Conservation (phyloP, 1,140 invertebrate species). For the Pseudomyrmex flavicornis region DNA sequence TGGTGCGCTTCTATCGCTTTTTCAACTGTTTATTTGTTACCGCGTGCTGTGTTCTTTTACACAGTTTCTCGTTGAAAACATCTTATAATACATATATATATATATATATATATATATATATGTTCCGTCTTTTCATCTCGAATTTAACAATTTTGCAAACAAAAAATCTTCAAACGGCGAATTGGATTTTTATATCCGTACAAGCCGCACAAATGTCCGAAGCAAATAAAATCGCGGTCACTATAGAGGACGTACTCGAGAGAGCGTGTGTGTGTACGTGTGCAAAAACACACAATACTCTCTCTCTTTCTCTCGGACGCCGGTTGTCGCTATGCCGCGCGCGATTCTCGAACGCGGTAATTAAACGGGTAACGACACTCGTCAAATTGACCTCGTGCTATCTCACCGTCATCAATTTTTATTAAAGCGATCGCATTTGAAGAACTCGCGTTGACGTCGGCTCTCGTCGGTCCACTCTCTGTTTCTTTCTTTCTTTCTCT, state of each 20-base stretch:
- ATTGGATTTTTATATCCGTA: background rate
- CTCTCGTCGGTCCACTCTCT: background rate
- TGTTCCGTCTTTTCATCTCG: background rate
- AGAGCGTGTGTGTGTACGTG: background rate
- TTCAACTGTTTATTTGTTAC: background rate
- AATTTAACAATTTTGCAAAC: background rate
- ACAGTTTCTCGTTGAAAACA: background rate
- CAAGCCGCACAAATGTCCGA: background rate
- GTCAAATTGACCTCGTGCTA: conserved; percentile 64
- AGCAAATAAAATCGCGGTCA: background rate
- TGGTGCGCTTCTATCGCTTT: background rate
- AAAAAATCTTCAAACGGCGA: background rate
- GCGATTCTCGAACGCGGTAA: conserved; percentile 54
- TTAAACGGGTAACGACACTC: conserved; percentile 71
- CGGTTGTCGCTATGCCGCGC: conserved; percentile 4
- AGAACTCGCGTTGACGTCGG: conserved; percentile 29
- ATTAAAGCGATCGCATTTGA: conserved; percentile 59
- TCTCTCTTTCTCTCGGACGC: conserved; percentile 32
- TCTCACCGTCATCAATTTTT: conserved; percentile 66
- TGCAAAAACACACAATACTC: conserved; percentile 23
- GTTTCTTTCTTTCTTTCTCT: too few species aligned
- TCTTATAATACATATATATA: too few species aligned
- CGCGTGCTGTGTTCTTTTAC: background rate
- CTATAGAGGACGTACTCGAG: background rate
- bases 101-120: too few species aligned